phyloP scores from a whole-genome alignment of 2,797 vertebrate species.

The Poeciliopsis gracilis region DNA sequence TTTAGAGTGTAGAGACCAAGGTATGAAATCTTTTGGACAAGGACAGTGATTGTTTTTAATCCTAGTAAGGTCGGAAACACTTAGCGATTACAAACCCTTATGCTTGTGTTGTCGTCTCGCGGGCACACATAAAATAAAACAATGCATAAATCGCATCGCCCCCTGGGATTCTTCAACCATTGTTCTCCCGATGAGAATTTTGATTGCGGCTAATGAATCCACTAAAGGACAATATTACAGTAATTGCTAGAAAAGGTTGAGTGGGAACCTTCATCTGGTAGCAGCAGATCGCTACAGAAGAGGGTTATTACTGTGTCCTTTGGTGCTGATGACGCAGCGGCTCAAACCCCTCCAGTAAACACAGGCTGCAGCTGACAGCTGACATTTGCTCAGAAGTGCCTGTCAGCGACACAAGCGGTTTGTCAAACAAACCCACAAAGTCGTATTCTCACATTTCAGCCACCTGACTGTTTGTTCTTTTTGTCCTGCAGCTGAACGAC shows the following conservation, averaged over 20 bases:
- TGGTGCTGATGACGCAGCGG: constrained; percentile 38
- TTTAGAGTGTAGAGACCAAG: background rate
- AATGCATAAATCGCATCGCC: constrained; percentile 6
- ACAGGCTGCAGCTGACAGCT: constrained; percentile 56
- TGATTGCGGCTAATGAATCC: constrained; percentile 14
- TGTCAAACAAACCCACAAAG: constrained; percentile 20
- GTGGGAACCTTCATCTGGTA: constrained; percentile 14
- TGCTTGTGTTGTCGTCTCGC: constrained; percentile 5
- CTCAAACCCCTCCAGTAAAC: constrained; percentile 43
- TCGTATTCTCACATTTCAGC: constrained; percentile 4
- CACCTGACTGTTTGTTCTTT: constrained; percentile 26
- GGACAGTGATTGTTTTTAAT: background rate
- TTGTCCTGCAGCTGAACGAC: constrained; percentile 4
- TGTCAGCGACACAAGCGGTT: constrained; percentile 53
- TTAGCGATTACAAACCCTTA: constrained; percentile 1
- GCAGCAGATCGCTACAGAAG: constrained; percentile 14
- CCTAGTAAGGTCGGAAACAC: background rate
- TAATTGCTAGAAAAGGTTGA: constrained; percentile 55
- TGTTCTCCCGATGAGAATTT: background rate
- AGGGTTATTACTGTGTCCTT: constrained; percentile 47
- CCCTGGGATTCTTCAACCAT: background rate
- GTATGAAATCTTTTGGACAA: background rate
- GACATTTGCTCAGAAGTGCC: constrained; percentile 64
- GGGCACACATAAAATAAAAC: background rate
- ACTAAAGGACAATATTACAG: constrained; percentile 30